Evolutionary conservation across 2,888 invertebrate genomes (phyloP).

Genomic region (Tetranychus piercei): DNA sequence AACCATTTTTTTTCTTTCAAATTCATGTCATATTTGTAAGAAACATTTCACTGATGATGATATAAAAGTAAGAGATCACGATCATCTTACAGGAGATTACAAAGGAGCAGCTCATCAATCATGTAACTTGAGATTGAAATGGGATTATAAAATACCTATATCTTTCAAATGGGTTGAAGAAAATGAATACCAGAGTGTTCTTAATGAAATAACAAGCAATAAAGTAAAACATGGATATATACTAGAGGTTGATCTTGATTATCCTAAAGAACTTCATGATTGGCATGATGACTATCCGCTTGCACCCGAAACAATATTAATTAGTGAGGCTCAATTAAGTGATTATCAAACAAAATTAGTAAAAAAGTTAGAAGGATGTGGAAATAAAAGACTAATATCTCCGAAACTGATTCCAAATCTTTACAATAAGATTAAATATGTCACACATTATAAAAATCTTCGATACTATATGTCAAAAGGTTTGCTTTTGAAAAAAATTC

Average conservation of each 20-base stretch:
- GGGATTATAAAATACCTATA: background rate
- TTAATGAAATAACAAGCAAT: background rate
- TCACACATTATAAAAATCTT: background rate
- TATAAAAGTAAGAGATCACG: background rate
- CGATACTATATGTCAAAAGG: background rate
- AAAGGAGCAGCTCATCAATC: background rate
- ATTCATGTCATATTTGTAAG: no score
- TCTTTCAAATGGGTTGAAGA: background rate
- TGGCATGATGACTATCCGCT: slow-evolving; percentile 6
- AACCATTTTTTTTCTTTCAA: no score
- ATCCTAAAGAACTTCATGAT: slow-evolving; percentile 7
- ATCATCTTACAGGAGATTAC: background rate
- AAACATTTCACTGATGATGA: no score
- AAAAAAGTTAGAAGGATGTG: background rate
- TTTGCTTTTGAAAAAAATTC: background rate
- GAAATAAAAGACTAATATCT: background rate
- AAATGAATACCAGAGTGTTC: no score
- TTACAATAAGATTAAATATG: slow-evolving; percentile 17
- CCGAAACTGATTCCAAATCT: no score
- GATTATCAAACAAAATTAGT: background rate
- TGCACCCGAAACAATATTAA: background rate
- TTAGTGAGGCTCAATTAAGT: background rate
- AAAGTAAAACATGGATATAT: background rate
- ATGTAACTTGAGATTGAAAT: background rate
- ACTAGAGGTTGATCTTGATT: slow-evolving; percentile 3